Base-by-base conservation (phyloP, 2,113 vertebrate species). In the Plecturocebus donacophilus region DNA sequence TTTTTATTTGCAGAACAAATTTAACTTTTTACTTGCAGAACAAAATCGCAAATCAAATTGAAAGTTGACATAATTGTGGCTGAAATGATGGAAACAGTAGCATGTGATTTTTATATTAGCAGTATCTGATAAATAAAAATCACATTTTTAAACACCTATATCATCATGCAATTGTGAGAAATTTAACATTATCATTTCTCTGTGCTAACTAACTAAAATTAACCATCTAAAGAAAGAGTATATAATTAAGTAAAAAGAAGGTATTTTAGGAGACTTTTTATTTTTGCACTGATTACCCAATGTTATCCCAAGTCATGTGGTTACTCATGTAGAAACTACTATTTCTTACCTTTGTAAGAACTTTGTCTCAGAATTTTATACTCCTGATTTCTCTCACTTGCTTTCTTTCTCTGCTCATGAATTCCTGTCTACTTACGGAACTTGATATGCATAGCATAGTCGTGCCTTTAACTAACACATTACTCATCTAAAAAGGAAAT, bases 381-480 rank as follows among this genome's bases (percentile, higher is more conserved):
- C 32, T 96, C 38, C 42, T 98, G 49, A 94, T 97, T 98, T 97
- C 88, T 97, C 93, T 96, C 35, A 71, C 71, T 96, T 92, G 52
- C 52, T 97, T 98, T 92, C 38, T 42, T 97, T 96, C 80, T 96
- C 76, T 96, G 71, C 14, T 83, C 35, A 64, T 80, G 3, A 64
- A 68, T 73, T 87, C 76, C 47, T 86, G 30, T 52, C 71, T 82
- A 52, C n/a, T 90, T 93, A 35, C 14, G 77, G 64, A 95, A 71
- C 35, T 97, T 98, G 88, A 92, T 92, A 95, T 92, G 58, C 77
- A 73, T 49, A 91, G 49, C 91, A 64, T 77, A 87, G 47, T 75
- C 77, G 64, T 94, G 42, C 35, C 58, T 98, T 97, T 96, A 97
- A 27, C 79, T 64, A 91, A 91, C 40, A 95, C 14, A 21, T 73